Conservation (phyloP, 2,888 invertebrate genomes). For the Artemia sinica region DNA sequence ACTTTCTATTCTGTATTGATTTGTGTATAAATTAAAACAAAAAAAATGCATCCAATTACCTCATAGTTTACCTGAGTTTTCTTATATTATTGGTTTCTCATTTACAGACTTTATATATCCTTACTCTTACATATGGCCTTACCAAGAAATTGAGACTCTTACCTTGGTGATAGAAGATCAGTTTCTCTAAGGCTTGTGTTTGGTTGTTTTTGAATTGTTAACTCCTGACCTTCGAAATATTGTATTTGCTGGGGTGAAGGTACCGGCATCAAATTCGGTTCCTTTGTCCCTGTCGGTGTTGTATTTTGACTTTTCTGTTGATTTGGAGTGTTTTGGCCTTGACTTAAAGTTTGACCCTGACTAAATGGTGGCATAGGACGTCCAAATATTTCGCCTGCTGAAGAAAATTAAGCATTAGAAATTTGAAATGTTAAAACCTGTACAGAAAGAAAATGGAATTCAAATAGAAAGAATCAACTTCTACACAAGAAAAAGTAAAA, state of each 20-base stretch:
- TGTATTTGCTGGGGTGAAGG: slow-evolving; percentile 91
- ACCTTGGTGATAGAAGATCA: slow-evolving; percentile 54
- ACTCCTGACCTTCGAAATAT: slow-evolving; percentile 88
- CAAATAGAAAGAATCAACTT: background rate
- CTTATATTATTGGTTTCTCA: too few species aligned
- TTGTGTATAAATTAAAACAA: too few species aligned
- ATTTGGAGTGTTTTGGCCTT: slow-evolving; percentile 32
- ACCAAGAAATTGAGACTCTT: slow-evolving; percentile 32
- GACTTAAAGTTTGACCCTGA: slow-evolving; percentile 35
- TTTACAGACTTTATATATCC: too few species aligned
- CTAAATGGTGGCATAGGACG: slow-evolving; percentile 45
- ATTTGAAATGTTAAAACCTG: background rate
- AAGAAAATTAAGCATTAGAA: slow-evolving; percentile 25
- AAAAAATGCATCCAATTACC: too few species aligned
- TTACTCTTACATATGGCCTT: too few species aligned
- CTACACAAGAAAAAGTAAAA: too few species aligned
- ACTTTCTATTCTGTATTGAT: too few species aligned
- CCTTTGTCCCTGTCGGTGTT: slow-evolving; percentile 42
- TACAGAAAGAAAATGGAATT: background rate
- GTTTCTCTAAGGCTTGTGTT: slow-evolving; percentile 67
- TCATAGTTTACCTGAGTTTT: too few species aligned
- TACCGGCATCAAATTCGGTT: slow-evolving; percentile 82
- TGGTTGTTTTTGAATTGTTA: slow-evolving; percentile 87
- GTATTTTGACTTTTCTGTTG: slow-evolving; percentile 27
- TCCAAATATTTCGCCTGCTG: slow-evolving; percentile 45